These are phyloP conservation scores for Alviniconcha strummeri DNA, from an alignment of 2,888 invertebrate genomes.

Conservation along the genomic window DNA sequence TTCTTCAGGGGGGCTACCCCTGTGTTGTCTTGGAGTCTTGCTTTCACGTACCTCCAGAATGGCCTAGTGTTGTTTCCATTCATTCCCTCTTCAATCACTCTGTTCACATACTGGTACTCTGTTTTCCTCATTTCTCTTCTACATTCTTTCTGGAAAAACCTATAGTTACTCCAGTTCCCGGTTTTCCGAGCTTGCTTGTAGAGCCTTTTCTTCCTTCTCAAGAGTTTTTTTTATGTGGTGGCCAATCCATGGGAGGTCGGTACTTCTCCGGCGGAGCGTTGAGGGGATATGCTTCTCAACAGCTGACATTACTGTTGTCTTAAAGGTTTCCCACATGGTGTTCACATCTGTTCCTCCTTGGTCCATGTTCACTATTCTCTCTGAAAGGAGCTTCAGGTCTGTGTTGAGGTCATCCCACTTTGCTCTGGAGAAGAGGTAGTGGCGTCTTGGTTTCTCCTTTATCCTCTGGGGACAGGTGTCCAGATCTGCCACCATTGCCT, in stretches of 20 bases:
- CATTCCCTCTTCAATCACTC: not conserved
- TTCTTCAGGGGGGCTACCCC: not conserved
- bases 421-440: too few relatives aligned
- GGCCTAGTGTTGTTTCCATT: not conserved
- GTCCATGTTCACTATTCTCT: not conserved
- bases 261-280: not conserved
- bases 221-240: not conserved
- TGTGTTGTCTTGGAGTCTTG: not conserved
- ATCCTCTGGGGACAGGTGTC: not conserved
- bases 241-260: not conserved
- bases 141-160: not conserved
- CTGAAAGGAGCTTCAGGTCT: not conserved
- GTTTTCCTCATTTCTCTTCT: not conserved
- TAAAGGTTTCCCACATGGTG: not conserved
- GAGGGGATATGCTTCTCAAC: not conserved
- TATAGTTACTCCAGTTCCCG: not conserved
- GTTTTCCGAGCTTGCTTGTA: not conserved
- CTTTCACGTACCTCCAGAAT: not conserved
- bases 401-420: not conserved
- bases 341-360: not conserved
- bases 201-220: not conserved
- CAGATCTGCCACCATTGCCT: not conserved
- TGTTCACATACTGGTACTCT: not conserved
- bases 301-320: not conserved
- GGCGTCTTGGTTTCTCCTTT: not conserved